Conservation (phyloP, 2,888 invertebrate genomes). For the Aleiodes leptofemur region DNA sequence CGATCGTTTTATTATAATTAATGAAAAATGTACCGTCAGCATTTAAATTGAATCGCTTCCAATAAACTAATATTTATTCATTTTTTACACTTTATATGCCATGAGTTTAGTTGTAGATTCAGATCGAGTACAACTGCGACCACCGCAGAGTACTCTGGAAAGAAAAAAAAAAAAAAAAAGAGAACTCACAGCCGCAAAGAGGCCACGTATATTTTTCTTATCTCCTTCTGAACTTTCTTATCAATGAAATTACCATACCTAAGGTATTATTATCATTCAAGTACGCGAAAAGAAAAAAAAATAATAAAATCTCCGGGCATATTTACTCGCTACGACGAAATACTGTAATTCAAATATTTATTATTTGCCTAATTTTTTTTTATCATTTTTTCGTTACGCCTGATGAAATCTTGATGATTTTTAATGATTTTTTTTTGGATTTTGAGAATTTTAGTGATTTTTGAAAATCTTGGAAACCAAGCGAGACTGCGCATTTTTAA, state of each 20-base stretch:
- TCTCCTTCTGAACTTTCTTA: slow-evolving; percentile 12
- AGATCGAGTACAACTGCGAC: not conserved
- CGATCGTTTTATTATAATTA: not conserved
- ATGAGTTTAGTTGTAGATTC: no score
- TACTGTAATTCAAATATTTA: slow-evolving; percentile 1
- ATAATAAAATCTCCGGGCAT: not conserved
- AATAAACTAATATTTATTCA: not conserved
- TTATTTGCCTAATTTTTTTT: not conserved
- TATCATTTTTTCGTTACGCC: no score
- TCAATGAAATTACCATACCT: not conserved
- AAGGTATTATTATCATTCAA: slow-evolving; percentile 4
- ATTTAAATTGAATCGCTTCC: no score
- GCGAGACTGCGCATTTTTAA: no score
- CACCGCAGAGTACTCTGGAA: not conserved
- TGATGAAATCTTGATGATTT: no score
- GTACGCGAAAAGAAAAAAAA: slow-evolving; percentile 4
- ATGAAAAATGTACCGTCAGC: no score
- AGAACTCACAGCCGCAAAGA: not conserved
- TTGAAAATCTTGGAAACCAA: no score
- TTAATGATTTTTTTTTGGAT: no score
- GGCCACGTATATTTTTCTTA: not conserved
- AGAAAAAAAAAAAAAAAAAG: not conserved
- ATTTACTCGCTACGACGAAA: not conserved
- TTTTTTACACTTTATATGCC: not conserved
- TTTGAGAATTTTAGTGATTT: no score